phyloP scores from a whole-genome alignment of 2,113 vertebrate genomes.

The Marcusenius ussheri region DNA sequence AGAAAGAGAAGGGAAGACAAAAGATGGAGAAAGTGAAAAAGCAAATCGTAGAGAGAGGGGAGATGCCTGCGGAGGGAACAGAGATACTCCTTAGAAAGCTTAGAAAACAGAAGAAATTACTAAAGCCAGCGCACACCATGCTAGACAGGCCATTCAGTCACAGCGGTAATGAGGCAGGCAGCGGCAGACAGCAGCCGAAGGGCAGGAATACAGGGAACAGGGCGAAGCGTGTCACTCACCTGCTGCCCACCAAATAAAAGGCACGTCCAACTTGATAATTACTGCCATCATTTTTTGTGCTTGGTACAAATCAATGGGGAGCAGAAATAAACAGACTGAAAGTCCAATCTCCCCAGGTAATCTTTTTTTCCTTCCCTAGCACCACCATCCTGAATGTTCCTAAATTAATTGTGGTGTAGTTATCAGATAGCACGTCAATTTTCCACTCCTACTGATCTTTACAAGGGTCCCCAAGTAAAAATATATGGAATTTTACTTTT shows the following conservation, averaged over 20 bases:
- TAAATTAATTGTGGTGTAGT: background rate
- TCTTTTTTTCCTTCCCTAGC: background rate
- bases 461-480: background rate
- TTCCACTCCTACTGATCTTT: background rate
- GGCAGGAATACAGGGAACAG: slow-evolving; percentile 23
- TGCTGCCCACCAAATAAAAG: background rate
- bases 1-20: background rate
- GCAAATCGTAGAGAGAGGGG: background rate
- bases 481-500: background rate
- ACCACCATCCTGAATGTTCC: background rate
- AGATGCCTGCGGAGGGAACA: background rate
- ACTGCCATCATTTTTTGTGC: background rate
- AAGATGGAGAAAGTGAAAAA: background rate
- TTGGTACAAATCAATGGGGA: background rate
- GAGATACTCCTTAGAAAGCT: background rate
- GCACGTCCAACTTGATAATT: background rate
- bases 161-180: background rate
- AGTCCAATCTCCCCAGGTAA: background rate
- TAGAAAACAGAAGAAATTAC: background rate
- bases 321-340: background rate
- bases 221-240: background rate
- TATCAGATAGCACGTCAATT: background rate
- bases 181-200: background rate
- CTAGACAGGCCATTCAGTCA: background rate
- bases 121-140: background rate